These are phyloP conservation scores for Amblyornis subalaris DNA, from an alignment of 2,113 vertebrate species.

Conservation along the genomic window DNA sequence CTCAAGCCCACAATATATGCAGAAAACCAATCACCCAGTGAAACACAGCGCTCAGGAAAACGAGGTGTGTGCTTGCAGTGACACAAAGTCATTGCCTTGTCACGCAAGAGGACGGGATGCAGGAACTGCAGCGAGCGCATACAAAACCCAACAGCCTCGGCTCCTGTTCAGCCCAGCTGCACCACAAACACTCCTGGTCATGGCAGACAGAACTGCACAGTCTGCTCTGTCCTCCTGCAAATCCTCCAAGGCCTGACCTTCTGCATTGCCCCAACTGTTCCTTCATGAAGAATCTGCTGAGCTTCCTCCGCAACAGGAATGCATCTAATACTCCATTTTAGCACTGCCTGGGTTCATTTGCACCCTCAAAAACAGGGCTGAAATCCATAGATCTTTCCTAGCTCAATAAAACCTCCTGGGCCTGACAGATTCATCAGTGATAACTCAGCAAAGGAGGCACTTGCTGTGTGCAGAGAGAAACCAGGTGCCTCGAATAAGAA, in stretches of 20 bases:
- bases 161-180: conserved; percentile 39
- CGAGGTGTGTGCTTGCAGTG: background rate
- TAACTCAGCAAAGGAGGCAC: background rate
- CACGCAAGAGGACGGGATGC: background rate
- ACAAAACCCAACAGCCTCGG: background rate
- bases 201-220: background rate
- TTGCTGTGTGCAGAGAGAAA: background rate
- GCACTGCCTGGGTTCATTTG: background rate
- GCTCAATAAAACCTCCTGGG: conserved; percentile 55
- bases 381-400: conserved; percentile 53
- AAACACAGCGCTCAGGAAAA: conserved; percentile 15
- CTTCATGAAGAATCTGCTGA: background rate
- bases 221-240: background rate
- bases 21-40: background rate
- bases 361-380: conserved; percentile 44
- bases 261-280: background rate
- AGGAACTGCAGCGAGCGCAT: background rate
- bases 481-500: background rate
- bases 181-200: background rate
- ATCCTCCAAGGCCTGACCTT: background rate
- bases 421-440: conserved; percentile 54
- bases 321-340: conserved; percentile 44
- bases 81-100: conserved; percentile 50
- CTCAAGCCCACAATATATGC: background rate
- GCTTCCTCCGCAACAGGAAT: background rate